phyloP scores from a whole-genome alignment of 2,888 invertebrate genomes.

The Idaea aversata region DNA sequence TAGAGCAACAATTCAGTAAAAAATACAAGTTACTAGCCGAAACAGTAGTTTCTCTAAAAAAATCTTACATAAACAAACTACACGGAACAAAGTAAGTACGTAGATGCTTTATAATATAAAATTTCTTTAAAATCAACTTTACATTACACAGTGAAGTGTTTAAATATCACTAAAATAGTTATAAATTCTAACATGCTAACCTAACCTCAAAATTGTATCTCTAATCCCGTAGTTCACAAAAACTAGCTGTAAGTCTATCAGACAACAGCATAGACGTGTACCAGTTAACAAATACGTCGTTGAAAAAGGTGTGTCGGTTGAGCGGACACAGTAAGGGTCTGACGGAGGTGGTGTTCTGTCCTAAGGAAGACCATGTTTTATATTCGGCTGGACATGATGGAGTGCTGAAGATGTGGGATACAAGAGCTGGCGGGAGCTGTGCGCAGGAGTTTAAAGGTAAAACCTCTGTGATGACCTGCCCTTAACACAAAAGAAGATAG shows the following conservation, averaged over 20 bases:
- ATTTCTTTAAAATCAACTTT: neutral
- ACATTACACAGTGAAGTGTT: neutral
- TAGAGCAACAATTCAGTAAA: constrained; percentile 56
- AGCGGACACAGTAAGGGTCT: constrained; percentile 69
- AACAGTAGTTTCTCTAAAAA: constrained; percentile 73
- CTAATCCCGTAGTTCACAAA: constrained; percentile 50
- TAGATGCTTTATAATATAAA: neutral
- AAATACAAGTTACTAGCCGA: constrained; percentile 66
- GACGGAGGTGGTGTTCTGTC: constrained; percentile 81
- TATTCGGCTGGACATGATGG: constrained; percentile 82
- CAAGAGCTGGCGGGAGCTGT: constrained; percentile 71
- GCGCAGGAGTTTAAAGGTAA: constrained; percentile 63
- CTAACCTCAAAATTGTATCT: constrained; percentile 6
- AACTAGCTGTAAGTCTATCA: constrained; percentile 55
- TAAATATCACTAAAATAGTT: neutral
- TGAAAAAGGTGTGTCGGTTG: constrained; percentile 60
- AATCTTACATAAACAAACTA: constrained; percentile 82
- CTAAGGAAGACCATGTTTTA: constrained; percentile 77
- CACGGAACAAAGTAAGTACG: constrained; percentile 77
- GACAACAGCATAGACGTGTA: constrained; percentile 67
- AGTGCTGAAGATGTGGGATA: constrained; percentile 82
- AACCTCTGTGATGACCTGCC: neutral
- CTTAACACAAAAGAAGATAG: too few species aligned
- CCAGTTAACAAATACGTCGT: constrained; percentile 50
- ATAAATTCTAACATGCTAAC: neutral